These are phyloP conservation scores for Strix uralensis DNA, from an alignment of 2,113 vertebrate species.

Conservation along the genomic window DNA sequence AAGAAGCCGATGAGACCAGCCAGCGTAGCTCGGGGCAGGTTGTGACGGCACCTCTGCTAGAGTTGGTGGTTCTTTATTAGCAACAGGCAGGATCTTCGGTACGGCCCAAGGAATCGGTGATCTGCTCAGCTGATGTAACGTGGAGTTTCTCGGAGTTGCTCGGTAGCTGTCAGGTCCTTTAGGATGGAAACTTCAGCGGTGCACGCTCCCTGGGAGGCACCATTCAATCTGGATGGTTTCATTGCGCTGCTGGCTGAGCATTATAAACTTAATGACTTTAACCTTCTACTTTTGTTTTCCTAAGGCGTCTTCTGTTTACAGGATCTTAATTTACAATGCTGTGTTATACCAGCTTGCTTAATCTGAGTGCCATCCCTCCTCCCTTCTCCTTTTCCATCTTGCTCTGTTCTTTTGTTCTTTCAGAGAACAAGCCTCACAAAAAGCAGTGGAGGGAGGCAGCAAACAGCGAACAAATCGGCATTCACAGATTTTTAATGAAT, in stretches of 20 bases:
- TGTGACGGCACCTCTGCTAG: fast-evolving
- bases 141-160: neutral
- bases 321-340: neutral
- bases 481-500: slow-evolving; percentile 45
- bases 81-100: neutral
- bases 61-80: neutral
- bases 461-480: neutral
- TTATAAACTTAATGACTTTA: neutral
- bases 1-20: neutral
- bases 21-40: neutral
- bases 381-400: slow-evolving; percentile 3
- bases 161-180: neutral
- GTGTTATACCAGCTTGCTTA: neutral
- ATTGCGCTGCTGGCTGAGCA: neutral
- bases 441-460: neutral
- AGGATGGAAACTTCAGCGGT: neutral
- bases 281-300: neutral
- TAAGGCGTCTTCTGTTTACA: neutral
- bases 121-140: neutral
- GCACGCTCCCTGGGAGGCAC: neutral
- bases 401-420: slow-evolving; percentile 28
- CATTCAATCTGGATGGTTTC: neutral
- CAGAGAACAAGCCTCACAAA: slow-evolving; percentile 11
- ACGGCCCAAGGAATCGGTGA: neutral
- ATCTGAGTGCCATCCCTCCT: neutral